phyloP scores from a whole-genome alignment of 2,113 vertebrate genomes.

The Ceyx margarethae region DNA sequence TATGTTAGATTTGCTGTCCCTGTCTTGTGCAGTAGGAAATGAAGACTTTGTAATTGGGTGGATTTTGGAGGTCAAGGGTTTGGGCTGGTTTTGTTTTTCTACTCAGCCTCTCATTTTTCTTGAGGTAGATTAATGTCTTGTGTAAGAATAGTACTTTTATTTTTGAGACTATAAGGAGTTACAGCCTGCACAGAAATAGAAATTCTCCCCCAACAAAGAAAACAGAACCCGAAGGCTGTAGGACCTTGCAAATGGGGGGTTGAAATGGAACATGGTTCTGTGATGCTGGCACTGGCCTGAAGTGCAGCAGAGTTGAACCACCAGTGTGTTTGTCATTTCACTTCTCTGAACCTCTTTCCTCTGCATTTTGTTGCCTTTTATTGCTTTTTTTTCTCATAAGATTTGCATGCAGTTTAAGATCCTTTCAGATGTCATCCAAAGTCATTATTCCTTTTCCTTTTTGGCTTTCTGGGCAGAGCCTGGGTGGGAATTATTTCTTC shows the following conservation, averaged over 20 bases:
- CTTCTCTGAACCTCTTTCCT: background rate
- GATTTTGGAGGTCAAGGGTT: background rate
- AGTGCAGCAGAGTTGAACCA: too few species aligned
- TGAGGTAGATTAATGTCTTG: background rate
- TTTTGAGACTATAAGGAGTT: background rate
- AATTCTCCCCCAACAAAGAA: background rate
- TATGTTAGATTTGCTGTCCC: background rate
- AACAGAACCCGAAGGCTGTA: background rate
- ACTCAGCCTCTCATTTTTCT: background rate
- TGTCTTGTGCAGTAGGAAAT: background rate
- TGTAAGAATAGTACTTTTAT: background rate
- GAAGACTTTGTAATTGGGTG: background rate
- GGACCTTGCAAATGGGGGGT: background rate
- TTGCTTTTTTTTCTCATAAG: background rate
- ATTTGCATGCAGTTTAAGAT: background rate
- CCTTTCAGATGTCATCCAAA: background rate
- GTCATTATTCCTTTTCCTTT: background rate
- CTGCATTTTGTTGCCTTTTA: background rate
- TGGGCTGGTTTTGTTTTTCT: background rate
- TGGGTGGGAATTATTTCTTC: background rate
- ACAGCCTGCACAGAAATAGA: background rate
- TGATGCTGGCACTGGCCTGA: background rate
- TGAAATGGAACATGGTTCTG: background rate
- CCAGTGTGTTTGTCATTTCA: background rate
- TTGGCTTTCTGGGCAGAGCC: background rate